Evolutionary conservation across 37 sponge, comb jelly and placozoan genomes (phyloP), one percentile per base, ranked within the genome.

Genomic region (Hexactinellida sp.): DNA sequence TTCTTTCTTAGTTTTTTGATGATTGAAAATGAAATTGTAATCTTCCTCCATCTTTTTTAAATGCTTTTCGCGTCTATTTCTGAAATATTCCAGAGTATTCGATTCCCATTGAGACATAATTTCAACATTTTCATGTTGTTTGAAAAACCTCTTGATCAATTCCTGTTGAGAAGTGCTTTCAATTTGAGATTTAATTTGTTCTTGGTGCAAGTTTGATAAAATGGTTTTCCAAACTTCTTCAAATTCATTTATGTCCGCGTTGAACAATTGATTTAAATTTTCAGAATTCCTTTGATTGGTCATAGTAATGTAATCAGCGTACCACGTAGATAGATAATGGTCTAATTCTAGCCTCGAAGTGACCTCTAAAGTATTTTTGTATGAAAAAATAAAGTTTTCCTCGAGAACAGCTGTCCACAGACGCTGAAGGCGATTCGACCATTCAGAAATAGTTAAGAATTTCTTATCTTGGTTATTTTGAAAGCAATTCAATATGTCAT

Each of bases 321-420:
- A 82, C 89, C 89, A 88, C 36, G 38, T 0, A 0, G 82, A 28
- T 55, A 38, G 71, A 28, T 82, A 25, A 1, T 39, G 39, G 0
- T 88, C 89, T 28, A 88, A 83, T 16, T 24, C 37, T 16, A 38
- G 55, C 37, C 85, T 85, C 0, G 85, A 52, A 54, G 85, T 54
- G 32, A 54, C 54, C 63, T 88, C 89, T 25, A 88, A 36, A 32
- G 85, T 47, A 38, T 88, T 88, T n/a, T 71, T 55, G 32, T 85
- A 88, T 32, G 82, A 85, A 37, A 88, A 88, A 0, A 88, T 39
- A 85, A 85, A 88, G 9, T 88, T 88, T 82, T 88, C 89, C 23
- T 88, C 54, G 21, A 88, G 83, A 13, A 88, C 54, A 38, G 89
- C 85, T 47, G 35, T 63, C 89, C 89, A 88, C 3, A 88, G 54